Evolutionary conservation across 2,888 invertebrate species (phyloP), one percentile per base, ranked within the genome.

Genomic region (Dioctria linearis): DNA sequence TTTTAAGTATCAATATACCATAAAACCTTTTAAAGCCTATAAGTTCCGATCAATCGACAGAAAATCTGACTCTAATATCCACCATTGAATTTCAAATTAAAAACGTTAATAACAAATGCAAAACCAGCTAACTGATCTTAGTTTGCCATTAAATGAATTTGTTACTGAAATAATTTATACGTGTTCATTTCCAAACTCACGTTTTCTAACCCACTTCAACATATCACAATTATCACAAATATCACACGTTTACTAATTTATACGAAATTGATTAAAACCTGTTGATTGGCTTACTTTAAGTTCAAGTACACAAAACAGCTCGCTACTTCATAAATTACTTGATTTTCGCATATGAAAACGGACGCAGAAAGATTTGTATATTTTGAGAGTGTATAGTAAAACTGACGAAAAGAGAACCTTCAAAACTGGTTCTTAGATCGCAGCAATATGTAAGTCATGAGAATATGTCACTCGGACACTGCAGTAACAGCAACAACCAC

Each of bases 231-330:
- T 88, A 88, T 86, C 87, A 86, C 87, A 75, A 87, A 88, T 87
- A 87, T 88, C 87, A 87, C 86, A 86, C 87, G 87, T 87, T 87
- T 86, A 87, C 88, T 88, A 88, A 87, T 88, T 88, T 87, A 87
- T 87, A 87, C 86, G 87, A 87, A 88, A 88, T 88, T 88, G 88
- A 88, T 88, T 88, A 87, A 78, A 78, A 78, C 65, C 65, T 78
- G 78, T 78, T 78, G 78, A 78, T 78, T 78, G 66, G 73, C 59
- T 75, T 59, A 75, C 73, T 75, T 73, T 78, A 78, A 78, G 51
- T 63, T 78, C 78, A 78, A 78, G 78, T 78, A 63, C 51, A 78
- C 63, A 65, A 49, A 43, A 78, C 65, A 49, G 9, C 39, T 51
- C 6, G 63, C 54, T 66, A 66, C 51, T 66, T 66, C 78, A 66